Base-by-base conservation (phyloP, 2,113 vertebrate species). In the Triplophysa dalaica region DNA sequence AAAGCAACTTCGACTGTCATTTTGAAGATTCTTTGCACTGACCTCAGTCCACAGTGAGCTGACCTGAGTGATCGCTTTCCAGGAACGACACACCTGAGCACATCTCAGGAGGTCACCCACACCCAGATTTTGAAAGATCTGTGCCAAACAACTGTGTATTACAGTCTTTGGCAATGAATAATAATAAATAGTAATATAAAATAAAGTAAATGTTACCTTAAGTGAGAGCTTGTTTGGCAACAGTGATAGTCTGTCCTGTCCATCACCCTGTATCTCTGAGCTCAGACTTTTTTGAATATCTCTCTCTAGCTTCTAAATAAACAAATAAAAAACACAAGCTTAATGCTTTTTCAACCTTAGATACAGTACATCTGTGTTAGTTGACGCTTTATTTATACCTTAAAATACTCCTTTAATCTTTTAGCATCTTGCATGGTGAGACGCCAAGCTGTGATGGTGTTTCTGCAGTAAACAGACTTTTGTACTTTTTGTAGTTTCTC, bases 11-110 rank as follows among this genome's bases (percentile, higher is more conserved):
- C 8, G 9, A n/a, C 2, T 19, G n/a, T 58, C 9, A 10, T 9
- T 21, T 58, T 10, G 8, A 58, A 58, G 50, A 54, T 12, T 50
- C 6, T 48, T 68, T 21, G 10, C 79, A 83, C 88, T 85, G 14
- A 92, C 89, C 89, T 87, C 80, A 86, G 85, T 90, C 90, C 91
- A 92, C 68, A 92, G 72, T 22, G 60, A 50, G 61, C 84, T 80
- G 19, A 82, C 87, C 13, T 90, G 88, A 82, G 88, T 75, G 12
- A 93, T 66, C 21, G 82, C 62, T 81, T 83, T 90, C 91, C 90
- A 92, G 1, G 80, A 43, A 26, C 78, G 86, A 70, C 88, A 90
- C 8, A 93, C 91, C 22, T 88, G 81, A 16, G 91, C 83, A 86
- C 90, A 92, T 43, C 81, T 89, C 17, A 91, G 61, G 76, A 80